A percentile compares a stretch with the other conserved stretches of the same genome.
phyloP scores from a whole-genome alignment of 2,888 invertebrate genomes.

The Podabrus alpinus region DNA sequence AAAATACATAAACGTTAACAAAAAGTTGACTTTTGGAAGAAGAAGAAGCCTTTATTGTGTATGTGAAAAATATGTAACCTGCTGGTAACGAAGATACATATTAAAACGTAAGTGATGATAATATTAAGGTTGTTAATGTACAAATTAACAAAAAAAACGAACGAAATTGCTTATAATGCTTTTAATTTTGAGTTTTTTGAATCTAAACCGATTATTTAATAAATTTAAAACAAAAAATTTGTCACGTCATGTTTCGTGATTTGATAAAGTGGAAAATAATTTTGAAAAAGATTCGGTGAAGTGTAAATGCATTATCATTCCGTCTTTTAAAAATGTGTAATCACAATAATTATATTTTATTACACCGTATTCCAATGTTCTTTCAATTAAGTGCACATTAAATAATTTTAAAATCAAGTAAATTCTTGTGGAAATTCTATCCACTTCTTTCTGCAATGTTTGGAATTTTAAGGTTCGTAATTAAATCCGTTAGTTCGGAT shows the following conservation, averaged over 20 bases:
- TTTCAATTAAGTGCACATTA: slow-evolving; percentile 1
- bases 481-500: neutral
- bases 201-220: neutral
- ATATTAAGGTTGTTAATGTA: neutral
- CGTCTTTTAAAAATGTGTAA: neutral
- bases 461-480: neutral
- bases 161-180: neutral
- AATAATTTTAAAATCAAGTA: neutral
- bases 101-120: neutral
- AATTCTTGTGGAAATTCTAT: neutral
- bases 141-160: neutral
- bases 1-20: neutral
- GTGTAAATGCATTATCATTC: neutral
- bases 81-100: neutral
- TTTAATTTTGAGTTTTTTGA: neutral
- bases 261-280: slow-evolving; percentile 3
- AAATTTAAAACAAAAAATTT: neutral
- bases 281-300: neutral
- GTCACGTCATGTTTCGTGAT: neutral
- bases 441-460: neutral
- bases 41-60: neutral
- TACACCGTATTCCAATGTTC: neutral
- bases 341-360: neutral
- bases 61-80: neutral
- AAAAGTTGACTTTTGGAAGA: neutral